These are phyloP conservation scores for Rhizomys pruinosus DNA, from an alignment of 2,113 vertebrate genomes.

Conservation along the genomic window DNA sequence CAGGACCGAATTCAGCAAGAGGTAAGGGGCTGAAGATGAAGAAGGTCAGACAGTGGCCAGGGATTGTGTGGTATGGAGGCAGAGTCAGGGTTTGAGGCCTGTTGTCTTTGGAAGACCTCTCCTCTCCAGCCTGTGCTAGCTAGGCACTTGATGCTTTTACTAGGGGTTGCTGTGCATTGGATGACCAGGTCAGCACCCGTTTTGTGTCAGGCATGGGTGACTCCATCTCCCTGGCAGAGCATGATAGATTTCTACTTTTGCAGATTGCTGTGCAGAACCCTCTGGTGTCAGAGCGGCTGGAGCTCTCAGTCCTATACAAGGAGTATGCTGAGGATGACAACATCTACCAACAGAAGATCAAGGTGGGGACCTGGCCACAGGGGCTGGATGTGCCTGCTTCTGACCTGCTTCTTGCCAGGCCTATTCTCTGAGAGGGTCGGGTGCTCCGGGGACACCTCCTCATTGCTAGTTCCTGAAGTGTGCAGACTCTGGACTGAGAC, in stretches of 20 bases:
- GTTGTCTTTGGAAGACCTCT: neutral
- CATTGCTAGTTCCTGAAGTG: neutral
- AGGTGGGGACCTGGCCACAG: constrained; percentile 84
- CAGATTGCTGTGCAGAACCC: constrained; percentile 95
- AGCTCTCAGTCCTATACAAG: constrained; percentile 91
- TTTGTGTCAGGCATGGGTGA: neutral
- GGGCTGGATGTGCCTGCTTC: neutral
- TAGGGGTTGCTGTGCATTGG: neutral
- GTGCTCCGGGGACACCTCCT: neutral
- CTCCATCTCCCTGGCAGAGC: neutral
- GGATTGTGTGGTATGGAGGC: too few species aligned
- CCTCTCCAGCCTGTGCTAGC: neutral
- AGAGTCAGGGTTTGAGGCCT: neutral
- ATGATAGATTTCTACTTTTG: neutral
- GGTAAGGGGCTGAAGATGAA: constrained; percentile 83
- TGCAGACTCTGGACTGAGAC: neutral
- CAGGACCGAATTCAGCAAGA: constrained; percentile 97
- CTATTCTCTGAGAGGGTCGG: neutral
- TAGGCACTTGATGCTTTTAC: neutral
- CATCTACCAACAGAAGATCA: constrained; percentile 96
- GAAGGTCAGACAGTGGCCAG: neutral
- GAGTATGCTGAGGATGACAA: constrained; percentile 94
- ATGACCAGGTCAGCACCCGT: neutral
- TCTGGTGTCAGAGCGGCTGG: constrained; percentile 94
- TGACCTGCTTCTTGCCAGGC: neutral